Evolutionary conservation across 2,797 vertebrate genomes (phyloP).

Genomic region (Mallotus villosus): DNA sequence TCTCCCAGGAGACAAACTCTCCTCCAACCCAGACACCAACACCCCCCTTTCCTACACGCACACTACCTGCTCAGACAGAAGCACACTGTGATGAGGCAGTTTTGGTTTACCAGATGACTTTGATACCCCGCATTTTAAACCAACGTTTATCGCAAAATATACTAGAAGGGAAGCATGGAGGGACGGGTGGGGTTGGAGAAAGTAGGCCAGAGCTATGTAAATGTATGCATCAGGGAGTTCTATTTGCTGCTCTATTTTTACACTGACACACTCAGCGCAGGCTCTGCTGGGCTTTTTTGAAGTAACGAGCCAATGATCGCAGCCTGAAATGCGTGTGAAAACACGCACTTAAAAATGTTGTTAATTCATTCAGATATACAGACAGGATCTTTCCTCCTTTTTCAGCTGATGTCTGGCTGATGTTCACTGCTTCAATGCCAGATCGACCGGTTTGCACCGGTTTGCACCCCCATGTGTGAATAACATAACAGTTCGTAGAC

Average conservation of each 20-base stretch:
- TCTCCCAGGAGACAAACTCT: not conserved
- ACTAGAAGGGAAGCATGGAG: conserved; percentile 25
- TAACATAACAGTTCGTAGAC: not conserved
- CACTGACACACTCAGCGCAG: not conserved
- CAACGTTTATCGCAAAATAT: conserved; percentile 22
- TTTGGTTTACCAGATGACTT: conserved; percentile 25
- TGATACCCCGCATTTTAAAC: not conserved
- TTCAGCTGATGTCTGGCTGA: conserved; percentile 32
- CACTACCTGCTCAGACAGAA: conserved; percentile 7
- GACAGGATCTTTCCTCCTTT: not conserved
- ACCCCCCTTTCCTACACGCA: not conserved
- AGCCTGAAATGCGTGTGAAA: not conserved
- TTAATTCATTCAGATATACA: too few species aligned
- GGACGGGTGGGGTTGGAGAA: conserved; percentile 42
- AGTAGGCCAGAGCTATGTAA: conserved; percentile 63
- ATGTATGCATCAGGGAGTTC: conserved; percentile 38
- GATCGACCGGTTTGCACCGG: conserved; percentile 13
- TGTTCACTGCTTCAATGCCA: conserved; percentile 3
- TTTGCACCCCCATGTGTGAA: not conserved
- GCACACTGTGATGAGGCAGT: conserved; percentile 24
- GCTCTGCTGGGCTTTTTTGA: not conserved
- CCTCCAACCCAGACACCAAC: not conserved
- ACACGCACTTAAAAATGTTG: not conserved
- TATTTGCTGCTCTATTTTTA: conserved; percentile 24
- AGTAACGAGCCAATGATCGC: not conserved